These are phyloP conservation scores for Bombus waltoni DNA, from an alignment of 1,140 invertebrate species.

Conservation along the genomic window DNA sequence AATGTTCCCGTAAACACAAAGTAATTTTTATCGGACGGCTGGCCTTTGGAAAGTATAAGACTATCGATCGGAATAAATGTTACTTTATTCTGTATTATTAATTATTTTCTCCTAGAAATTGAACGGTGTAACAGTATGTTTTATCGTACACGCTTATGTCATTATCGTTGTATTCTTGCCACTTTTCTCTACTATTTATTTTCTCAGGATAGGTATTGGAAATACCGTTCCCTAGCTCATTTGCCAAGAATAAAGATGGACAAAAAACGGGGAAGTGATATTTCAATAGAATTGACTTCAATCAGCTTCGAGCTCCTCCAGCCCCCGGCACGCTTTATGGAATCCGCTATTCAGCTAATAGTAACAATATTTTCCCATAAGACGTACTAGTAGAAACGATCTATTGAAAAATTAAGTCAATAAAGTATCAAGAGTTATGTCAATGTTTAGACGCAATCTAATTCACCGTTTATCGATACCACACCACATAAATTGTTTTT, in stretches of 20 bases:
- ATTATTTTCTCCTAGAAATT: background rate
- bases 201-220: background rate
- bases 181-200: background rate
- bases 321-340: background rate
- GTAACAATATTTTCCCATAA: background rate
- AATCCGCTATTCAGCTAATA: background rate
- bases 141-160: too few species aligned
- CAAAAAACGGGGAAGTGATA: background rate
- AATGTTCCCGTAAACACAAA: too few species aligned
- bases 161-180: too few species aligned
- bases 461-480: too few species aligned
- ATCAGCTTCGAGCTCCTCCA: background rate
- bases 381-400: background rate
- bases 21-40: too few species aligned
- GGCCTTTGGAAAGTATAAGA: too few species aligned
- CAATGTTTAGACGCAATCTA: too few species aligned
- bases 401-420: too few species aligned
- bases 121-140: too few species aligned
- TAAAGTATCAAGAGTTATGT: too few species aligned
- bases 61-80: too few species aligned
- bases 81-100: background rate
- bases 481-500: too few species aligned
- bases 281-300: background rate
- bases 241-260: background rate
- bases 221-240: background rate